Conservation (phyloP, 1,140 invertebrate genomes). For the Drosophila subpulchrella region DNA sequence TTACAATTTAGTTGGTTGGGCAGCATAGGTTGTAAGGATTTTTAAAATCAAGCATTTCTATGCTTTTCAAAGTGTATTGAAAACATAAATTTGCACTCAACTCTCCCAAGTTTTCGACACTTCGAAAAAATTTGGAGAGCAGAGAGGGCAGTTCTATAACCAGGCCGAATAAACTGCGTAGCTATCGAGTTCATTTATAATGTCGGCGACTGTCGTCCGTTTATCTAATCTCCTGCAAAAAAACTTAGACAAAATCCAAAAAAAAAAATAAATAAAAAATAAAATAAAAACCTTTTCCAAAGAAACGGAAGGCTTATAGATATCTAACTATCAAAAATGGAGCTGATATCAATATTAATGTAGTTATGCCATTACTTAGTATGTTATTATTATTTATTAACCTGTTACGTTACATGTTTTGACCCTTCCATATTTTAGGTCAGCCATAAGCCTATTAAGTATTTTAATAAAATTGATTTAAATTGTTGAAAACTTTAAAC, state of each 20-base stretch:
- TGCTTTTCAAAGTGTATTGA: too few relatives aligned
- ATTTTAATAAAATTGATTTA: too few relatives aligned
- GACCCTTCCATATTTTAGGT: too few relatives aligned
- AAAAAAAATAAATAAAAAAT: slow-evolving; percentile 2
- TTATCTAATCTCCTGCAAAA: slow-evolving; percentile 38
- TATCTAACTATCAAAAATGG: not conserved
- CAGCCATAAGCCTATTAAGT: too few relatives aligned
- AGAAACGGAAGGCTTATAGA: not conserved
- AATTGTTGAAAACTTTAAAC: too few relatives aligned
- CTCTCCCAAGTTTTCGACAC: slow-evolving; percentile 8
- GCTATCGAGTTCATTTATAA: slow-evolving; percentile 29
- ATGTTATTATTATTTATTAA: not conserved
- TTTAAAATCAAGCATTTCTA: not conserved
- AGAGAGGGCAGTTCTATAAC: not conserved
- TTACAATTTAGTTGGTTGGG: too few relatives aligned
- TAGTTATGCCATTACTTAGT: not conserved
- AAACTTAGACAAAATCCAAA: slow-evolving; percentile 15
- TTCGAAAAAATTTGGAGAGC: slow-evolving; percentile 21
- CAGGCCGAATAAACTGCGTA: slow-evolving; percentile 12
- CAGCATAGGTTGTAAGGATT: not conserved
- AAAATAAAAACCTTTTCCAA: not conserved
- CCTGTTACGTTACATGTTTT: too few relatives aligned
- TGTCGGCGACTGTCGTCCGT: slow-evolving; percentile 10
- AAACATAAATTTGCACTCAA: not conserved
- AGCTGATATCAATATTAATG: not conserved